Conservation (phyloP, 1,140 invertebrate species). For the Schlechtendalia chinensis region DNA sequence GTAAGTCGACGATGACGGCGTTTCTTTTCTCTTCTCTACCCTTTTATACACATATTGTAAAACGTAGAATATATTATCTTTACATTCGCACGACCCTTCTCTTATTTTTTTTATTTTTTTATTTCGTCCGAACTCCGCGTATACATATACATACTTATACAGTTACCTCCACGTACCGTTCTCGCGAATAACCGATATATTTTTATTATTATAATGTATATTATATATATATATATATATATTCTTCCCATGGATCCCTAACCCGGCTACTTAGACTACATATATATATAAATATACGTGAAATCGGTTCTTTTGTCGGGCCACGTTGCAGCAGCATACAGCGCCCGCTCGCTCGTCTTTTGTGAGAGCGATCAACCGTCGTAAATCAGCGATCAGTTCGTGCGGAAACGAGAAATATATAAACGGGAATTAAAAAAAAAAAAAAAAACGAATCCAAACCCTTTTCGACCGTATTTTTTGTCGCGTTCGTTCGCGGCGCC, state of each 20-base stretch:
- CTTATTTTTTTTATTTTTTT: no score
- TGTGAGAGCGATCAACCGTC: constrained; percentile 31
- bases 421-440: neutral
- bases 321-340: no score
- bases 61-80: neutral
- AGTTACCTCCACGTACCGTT: constrained; percentile 5
- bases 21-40: constrained; percentile 15
- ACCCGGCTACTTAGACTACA: constrained; percentile 41
- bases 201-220: no score
- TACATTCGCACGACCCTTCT: neutral
- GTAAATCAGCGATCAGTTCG: constrained; percentile 43
- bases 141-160: no score
- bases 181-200: constrained; percentile 24
- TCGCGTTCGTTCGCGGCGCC: no score
- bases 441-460: neutral
- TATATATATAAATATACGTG: no score
- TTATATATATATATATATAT: neutral
- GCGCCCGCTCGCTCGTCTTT: constrained; percentile 25
- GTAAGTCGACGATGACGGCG: constrained; percentile 19
- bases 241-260: constrained; percentile 38
- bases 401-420: constrained; percentile 18
- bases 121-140: neutral
- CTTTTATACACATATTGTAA: no score
- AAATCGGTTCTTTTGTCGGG: constrained; percentile 15
- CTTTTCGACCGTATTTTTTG: no score